Evolutionary conservation across 2,113 vertebrate genomes (phyloP), one percentile per base, ranked within the genome.

Genomic region (Coryphaenoides rupestris): DNA sequence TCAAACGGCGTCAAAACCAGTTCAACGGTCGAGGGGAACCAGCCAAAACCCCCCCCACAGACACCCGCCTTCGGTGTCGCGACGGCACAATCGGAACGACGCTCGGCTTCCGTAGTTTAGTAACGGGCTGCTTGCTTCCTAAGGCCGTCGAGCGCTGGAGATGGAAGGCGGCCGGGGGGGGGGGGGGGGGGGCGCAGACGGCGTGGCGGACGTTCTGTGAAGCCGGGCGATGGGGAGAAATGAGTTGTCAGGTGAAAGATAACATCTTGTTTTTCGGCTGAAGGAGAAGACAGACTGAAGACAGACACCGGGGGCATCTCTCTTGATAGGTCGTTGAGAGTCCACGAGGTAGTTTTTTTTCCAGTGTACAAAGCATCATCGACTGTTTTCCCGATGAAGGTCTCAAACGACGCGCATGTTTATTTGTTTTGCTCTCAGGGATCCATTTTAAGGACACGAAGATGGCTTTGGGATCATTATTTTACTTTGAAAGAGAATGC

Each of bases 1-100:
- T 86, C 70, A 86, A 79, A 86, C 55, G 61, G 72, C 89, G 84
- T 85, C 89, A 90, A 83, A 91, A 88, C 87, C 87, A 81, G 57
- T 78, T 58, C 21, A 74, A 58, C 22, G 60, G 53, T 77, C 19
- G 66, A 73, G 68, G 68, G 65, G 71, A 74, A 72, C 66, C 70
- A 76, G 78, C 79, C 75, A 83, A 69, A 83, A 81, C 72, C 57
- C 60, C 52, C 66, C 70, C 12, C 62, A 67, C 63, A 72, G n/a
- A n/a, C n/a, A n/a, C n/a, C 65, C 52, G 63, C 52, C 46, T 62
- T 49, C 63, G 73, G 81, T 81, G 75, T 76, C 85, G 74, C 80
- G 72, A 73, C 67, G 84, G 89, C n/a, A n/a, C n/a, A n/a, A 90
- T 90, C 88, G 21, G 62, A 66, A 10, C 68, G 74, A 77, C 19